Evolutionary conservation across 1,140 invertebrate genomes (phyloP), one percentile per base, ranked within the genome.

Genomic region (Bombus superbus): DNA sequence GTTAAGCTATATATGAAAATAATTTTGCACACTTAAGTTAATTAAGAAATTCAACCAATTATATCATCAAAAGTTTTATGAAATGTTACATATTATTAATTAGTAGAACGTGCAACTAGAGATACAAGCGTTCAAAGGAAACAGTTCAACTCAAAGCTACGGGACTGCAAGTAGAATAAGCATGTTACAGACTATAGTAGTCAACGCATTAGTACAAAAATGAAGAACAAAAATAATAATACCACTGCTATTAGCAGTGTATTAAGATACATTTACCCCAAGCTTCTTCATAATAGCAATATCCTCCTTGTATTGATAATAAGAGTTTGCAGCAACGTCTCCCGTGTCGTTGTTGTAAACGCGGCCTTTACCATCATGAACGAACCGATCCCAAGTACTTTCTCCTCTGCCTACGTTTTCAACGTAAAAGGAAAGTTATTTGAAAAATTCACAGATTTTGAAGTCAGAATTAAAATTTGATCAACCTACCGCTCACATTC

Each of bases 401-500:
- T 92, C 90, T 35, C 92, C 92, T 92, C 96, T 97, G 62, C 81
- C 93, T 93, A n/a, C 4, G n/a, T 68, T 75, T 44, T 38, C 22
- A 22, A 15, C 13, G 9, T 1, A 13, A 4, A 64, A 11, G 28
- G 4, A 64, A 25, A 15, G 59, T 18, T n/a, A 18, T 77, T 68
- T 57, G 42, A 87, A 66, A 78, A 85, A 79, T 71, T 84, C 57
- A 28, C 13, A 40, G 5, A 2, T 44, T n/a, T 13, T 10, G 22
- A 57, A 8, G 9, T 10, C 22, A 0, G 59, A 42, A 83, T 85
- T 81, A 77, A 57, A 86, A 81, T 81, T 86, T 81, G 59, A 69
- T 59, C 25, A 6, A 74, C 82, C 86, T 93, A 96, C 96, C 97
- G 92, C 96, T 96, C 88, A 92, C 95, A 93, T 97, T 96, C 97